Percentiles rank a stretch among this genome's conserved stretches.
Conservation (phyloP, 2,113 vertebrate genomes). For the Brienomyrus brachyistius region DNA sequence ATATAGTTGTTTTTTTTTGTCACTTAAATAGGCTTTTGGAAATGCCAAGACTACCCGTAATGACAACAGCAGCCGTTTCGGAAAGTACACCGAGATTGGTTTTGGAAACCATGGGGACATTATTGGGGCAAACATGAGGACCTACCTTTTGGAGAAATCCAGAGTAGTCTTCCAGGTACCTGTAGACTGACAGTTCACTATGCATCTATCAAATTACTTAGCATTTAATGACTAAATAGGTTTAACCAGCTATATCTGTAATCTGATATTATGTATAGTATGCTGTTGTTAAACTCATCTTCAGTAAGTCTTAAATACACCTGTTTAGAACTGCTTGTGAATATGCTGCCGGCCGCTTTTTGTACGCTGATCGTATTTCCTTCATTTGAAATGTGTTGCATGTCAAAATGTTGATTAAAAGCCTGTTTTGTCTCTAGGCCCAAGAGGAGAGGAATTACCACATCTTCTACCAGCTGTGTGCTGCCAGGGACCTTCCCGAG, state of each 20-base stretch:
- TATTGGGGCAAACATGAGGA: constrained; percentile 67
- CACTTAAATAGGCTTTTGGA: constrained; percentile 62
- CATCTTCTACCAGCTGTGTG: constrained; percentile 71
- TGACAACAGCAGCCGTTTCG: constrained; percentile 73
- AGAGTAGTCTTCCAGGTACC: constrained; percentile 69
- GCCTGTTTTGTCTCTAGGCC: constrained; percentile 38
- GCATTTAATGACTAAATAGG: background rate
- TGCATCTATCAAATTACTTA: background rate
- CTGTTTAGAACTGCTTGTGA: background rate
- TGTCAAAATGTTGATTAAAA: background rate
- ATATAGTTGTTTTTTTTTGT: background rate
- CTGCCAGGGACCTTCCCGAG: constrained; percentile 54
- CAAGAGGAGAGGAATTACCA: constrained; percentile 66
- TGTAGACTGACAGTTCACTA: background rate
- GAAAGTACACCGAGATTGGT: constrained; percentile 69
- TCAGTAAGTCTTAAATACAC: background rate
- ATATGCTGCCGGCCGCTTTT: background rate
- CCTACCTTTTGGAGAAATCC: constrained; percentile 71
- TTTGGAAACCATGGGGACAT: constrained; percentile 59
- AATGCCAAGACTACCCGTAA: constrained; percentile 70
- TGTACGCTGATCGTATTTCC: background rate
- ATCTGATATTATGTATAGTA: background rate
- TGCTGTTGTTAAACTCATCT: background rate
- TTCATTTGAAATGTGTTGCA: background rate
- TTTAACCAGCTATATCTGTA: background rate